Base-by-base conservation (phyloP, 2,888 invertebrate species). In the Cephus nigrinus region DNA sequence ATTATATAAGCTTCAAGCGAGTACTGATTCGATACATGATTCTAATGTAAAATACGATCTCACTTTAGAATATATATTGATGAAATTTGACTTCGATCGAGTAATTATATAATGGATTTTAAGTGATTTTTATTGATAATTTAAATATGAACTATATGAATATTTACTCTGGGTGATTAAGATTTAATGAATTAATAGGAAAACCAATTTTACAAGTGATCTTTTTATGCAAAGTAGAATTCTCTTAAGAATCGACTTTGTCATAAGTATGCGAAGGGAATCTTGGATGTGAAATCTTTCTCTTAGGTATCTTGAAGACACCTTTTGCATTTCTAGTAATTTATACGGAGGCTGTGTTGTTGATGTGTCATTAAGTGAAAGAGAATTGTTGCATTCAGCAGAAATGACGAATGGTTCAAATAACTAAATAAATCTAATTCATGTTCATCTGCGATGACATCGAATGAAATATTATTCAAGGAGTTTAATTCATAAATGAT, bases 341-440 rank as follows among this genome's bases (percentile, higher is more conserved):
- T 81, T 82, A 82, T 81, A 79, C 75, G 78, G 74, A 86, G 80
- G 82, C 83, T 83, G 84, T 84, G 80, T 81, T 80, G 80, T 78
- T 81, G 79, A 80, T 83, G 81, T 79, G 55, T 55, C 23, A 55
- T 9, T 55, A 23, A 9, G 1, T 55, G 23, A 55, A 55, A 23
- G 40, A 40, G 1, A 55, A 55, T 23, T 55, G 55, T 55, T 55
- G 55, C 55, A 55, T 55, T 55, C 23, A 55, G 55, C 55, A 23
- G 55, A 55, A 55, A 55, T 55, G 9, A 40, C 40, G 40, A 23
- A 55, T 55, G 55, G 23, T 55, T 55, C 23, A 55, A 55, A 55
- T 55, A 23, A 40, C 15, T 15, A 15, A 55, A 23, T 55, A 55
- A 55, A 23, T 23, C 55, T 55, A 55, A 55, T 23, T 55, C 55